Percentiles rank a stretch among this genome's conserved stretches.
phyloP scores from a whole-genome alignment of 2,888 invertebrate genomes.

The Tanytarsus gracilentus region DNA sequence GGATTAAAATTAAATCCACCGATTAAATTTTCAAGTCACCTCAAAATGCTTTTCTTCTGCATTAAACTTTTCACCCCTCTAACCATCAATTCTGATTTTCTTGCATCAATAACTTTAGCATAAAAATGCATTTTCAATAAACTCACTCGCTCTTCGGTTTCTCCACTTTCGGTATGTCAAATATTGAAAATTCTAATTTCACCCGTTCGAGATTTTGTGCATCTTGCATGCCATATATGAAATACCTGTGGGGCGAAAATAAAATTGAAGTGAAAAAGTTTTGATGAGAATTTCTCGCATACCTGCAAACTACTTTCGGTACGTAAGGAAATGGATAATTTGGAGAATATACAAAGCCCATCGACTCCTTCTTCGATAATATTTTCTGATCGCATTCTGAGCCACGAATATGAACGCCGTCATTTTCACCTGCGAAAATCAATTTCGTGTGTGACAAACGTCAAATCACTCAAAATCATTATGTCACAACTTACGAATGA shows the following conservation, averaged over 20 bases:
- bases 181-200: conserved; percentile 75
- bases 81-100: too few species aligned
- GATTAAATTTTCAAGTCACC: too few species aligned
- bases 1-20: too few species aligned
- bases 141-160: conserved; percentile 72
- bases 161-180: conserved; percentile 77
- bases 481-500: conserved; percentile 45
- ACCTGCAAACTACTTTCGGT: conserved; percentile 89
- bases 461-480: conserved; percentile 29
- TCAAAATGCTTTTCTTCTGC: too few species aligned
- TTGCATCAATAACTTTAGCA: too few species aligned
- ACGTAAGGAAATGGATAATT: conserved; percentile 94
- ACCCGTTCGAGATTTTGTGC: conserved; percentile 92
- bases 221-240: conserved; percentile 97
- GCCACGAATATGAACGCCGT: conserved; percentile 90
- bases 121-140: background rate
- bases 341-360: conserved; percentile 88
- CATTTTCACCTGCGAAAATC: conserved; percentile 66
- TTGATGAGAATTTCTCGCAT: conserved; percentile 34
- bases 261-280: background rate
- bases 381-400: conserved; percentile 99
- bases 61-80: too few species aligned
- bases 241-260: conserved; percentile 55
- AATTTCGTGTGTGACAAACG: background rate
- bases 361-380: conserved; percentile 84